Conservation (phyloP, 2,797 vertebrate species). For the Dryobates pubescens region DNA sequence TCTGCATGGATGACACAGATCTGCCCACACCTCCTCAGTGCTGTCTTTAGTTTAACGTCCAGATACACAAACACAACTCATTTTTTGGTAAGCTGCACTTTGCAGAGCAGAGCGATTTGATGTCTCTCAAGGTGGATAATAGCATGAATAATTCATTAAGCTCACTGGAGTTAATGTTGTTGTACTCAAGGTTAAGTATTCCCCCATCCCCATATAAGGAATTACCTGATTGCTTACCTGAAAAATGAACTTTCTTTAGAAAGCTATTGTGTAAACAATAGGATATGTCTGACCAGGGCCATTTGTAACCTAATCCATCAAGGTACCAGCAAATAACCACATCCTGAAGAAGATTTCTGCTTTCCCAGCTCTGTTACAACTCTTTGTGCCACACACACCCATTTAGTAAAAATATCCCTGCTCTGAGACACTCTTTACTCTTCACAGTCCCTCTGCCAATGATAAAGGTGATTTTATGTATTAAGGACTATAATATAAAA, state of each 20-base stretch:
- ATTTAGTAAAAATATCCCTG: background rate
- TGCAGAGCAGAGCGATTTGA: constrained; percentile 44
- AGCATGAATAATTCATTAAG: constrained; percentile 74
- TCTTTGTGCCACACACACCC: background rate
- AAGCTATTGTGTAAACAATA: constrained; percentile 32
- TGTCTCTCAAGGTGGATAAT: constrained; percentile 63
- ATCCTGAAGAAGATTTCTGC: background rate
- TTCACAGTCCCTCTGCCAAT: background rate
- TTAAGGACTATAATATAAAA: background rate
- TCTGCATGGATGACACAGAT: background rate
- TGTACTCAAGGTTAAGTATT: constrained; percentile 71
- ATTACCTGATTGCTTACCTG: constrained; percentile 50
- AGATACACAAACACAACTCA: constrained; percentile 53
- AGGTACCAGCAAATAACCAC: background rate
- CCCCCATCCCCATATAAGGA: constrained; percentile 47
- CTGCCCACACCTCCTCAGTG: background rate
- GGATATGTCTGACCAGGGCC: background rate
- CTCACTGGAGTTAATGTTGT: constrained; percentile 42
- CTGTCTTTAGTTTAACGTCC: background rate
- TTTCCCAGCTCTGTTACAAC: background rate
- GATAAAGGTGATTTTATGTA: background rate
- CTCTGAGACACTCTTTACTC: background rate
- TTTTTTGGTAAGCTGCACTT: constrained; percentile 50
- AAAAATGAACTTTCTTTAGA: constrained; percentile 52
- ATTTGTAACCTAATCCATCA: background rate